Evolutionary conservation across 2,888 invertebrate species (phyloP).

Genomic region (Phalera bucephala): DNA sequence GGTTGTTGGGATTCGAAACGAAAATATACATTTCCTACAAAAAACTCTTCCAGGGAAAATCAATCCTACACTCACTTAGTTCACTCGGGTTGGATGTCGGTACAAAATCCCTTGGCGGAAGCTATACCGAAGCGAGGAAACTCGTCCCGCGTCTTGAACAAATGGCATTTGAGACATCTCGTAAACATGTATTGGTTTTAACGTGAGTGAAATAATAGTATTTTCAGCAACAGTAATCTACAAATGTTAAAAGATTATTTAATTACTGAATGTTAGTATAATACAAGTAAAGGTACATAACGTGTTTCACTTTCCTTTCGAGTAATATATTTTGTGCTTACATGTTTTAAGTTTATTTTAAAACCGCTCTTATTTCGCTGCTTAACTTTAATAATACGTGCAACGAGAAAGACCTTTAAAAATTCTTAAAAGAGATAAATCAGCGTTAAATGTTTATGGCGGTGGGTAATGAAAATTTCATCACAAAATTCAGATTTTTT

Average conservation of each 20-base stretch:
- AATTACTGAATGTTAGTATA: too few relatives aligned
- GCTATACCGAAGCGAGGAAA: constrained; percentile 7
- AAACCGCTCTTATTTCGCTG: too few relatives aligned
- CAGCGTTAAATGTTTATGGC: constrained; percentile 5
- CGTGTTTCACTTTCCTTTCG: too few relatives aligned
- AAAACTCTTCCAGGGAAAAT: too few relatives aligned
- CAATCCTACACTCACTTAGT: constrained; percentile 39
- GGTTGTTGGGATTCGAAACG: too few relatives aligned
- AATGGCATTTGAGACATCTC: constrained; percentile 6
- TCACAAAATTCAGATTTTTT: background rate
- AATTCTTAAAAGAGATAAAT: constrained; percentile 4
- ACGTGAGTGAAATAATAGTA: too few relatives aligned
- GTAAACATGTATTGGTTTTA: constrained; percentile 4
- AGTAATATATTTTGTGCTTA: too few relatives aligned
- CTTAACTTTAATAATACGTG: background rate
- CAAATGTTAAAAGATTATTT: too few relatives aligned
- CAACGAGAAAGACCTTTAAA: constrained; percentile 8
- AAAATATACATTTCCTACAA: too few relatives aligned
- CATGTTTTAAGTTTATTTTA: too few relatives aligned
- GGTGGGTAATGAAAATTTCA: constrained; percentile 5
- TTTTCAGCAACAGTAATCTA: too few relatives aligned
- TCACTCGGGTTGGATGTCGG: constrained; percentile 37
- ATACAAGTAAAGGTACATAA: too few relatives aligned
- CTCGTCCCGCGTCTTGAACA: constrained; percentile 6
- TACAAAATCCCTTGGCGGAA: constrained; percentile 8